Conservation (phyloP, 2,888 invertebrate species). For the Bugulina stolonifera region DNA sequence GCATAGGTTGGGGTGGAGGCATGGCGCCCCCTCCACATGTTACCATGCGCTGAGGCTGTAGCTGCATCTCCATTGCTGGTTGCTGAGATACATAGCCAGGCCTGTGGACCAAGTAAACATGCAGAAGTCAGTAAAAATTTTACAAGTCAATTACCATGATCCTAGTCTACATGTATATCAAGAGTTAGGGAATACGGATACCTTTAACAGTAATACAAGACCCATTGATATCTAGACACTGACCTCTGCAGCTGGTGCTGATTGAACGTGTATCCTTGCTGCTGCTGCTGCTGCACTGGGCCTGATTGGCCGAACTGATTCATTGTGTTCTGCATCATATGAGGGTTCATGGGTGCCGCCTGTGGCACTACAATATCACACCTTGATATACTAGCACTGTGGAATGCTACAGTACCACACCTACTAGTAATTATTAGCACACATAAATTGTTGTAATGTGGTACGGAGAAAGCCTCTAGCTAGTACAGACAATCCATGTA, state of each 20-base stretch:
- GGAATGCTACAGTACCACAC: too few species aligned
- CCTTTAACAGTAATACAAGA: neutral
- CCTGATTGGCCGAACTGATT: neutral
- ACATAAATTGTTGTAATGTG: too few species aligned
- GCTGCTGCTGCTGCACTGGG: neutral
- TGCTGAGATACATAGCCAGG: neutral
- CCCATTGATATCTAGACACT: too few species aligned
- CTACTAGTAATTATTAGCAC: too few species aligned
- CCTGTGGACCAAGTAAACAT: neutral
- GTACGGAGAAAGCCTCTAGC: too few species aligned
- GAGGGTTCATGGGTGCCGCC: neutral
- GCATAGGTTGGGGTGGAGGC: neutral
- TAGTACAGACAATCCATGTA: too few species aligned
- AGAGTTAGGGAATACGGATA: too few species aligned
- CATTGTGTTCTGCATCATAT: neutral
- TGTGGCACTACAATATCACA: conserved; percentile 13
- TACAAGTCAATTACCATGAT: neutral
- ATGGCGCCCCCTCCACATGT: neutral
- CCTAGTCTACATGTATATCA: neutral
- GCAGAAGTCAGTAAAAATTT: neutral
- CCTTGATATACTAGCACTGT: too few species aligned
- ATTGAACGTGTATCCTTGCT: neutral
- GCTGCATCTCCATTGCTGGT: conserved; percentile 20
- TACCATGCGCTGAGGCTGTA: neutral
- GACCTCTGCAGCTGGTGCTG: neutral